phyloP scores from a whole-genome alignment of 2,888 invertebrate genomes.

The Latheticus oryzae region DNA sequence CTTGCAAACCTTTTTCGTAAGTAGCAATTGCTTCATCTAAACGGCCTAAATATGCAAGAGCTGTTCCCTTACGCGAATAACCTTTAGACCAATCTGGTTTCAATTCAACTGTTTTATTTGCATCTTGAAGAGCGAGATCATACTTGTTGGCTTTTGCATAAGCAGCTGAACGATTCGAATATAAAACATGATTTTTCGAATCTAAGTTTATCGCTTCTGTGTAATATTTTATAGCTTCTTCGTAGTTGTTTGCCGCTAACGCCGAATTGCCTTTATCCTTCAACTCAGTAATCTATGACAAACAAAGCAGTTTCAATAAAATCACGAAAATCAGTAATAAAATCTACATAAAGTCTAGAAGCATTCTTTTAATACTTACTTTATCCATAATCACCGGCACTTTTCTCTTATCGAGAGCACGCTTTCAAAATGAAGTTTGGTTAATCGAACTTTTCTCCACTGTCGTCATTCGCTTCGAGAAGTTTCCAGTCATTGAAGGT shows the following conservation, averaged over 20 bases:
- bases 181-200: constrained; percentile 86
- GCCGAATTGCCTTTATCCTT: constrained; percentile 92
- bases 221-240: constrained; percentile 84
- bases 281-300: constrained; percentile 77
- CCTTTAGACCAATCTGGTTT: constrained; percentile 91
- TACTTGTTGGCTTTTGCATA: constrained; percentile 85
- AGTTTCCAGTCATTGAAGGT: constrained; percentile 25
- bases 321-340: neutral
- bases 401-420: constrained; percentile 10
- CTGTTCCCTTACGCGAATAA: constrained; percentile 90
- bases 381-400: constrained; percentile 30
- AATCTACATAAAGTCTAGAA: no score
- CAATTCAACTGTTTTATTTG: constrained; percentile 82
- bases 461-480: constrained; percentile 24
- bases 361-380: constrained; percentile 14
- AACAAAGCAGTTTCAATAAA: neutral
- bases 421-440: constrained; percentile 2
- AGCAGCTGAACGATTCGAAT: constrained; percentile 92
- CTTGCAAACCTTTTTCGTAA: constrained; percentile 78
- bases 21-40: constrained; percentile 81
- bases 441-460: constrained; percentile 9
- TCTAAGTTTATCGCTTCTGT: constrained; percentile 85
- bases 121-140: constrained; percentile 82
- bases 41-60: constrained; percentile 80
- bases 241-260: constrained; percentile 79